A percentile compares a stretch with the other conserved stretches of the same genome.
Conservation (phyloP, 2,888 invertebrate species). For the Rotaria sp. region DNA sequence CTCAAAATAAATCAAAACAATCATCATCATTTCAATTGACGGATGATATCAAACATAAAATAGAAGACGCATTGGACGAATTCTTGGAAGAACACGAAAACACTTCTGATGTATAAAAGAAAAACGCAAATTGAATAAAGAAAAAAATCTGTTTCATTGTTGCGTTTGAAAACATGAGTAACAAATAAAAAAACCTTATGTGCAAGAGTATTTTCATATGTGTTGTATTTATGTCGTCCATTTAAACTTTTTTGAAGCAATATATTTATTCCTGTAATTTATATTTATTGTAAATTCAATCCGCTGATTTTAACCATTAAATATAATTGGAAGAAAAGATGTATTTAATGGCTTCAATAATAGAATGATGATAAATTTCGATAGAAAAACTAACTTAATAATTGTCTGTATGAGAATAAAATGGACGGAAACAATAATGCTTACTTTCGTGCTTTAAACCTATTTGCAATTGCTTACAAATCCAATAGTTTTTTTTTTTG, state of each 20-base stretch:
- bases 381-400: too few relatives aligned
- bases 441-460: neutral
- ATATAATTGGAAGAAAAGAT: neutral
- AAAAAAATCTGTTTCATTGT: too few relatives aligned
- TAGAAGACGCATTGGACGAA: neutral
- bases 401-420: neutral
- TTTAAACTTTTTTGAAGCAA: neutral
- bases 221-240: neutral
- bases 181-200: too few relatives aligned
- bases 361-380: too few relatives aligned
- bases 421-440: neutral
- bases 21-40: neutral
- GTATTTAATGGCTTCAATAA: neutral
- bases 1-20: neutral
- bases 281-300: too few relatives aligned
- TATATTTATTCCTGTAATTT: neutral
- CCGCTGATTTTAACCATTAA: too few relatives aligned
- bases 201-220: neutral
- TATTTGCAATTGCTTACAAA: neutral
- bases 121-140: too few relatives aligned
- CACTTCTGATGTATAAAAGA: neutral
- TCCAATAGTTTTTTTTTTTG: neutral
- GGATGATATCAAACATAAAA: neutral
- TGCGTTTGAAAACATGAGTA: too few relatives aligned
- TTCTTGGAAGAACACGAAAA: neutral